Conservation (phyloP, 2,888 invertebrate species). For the Pandemis cinnamomeana region DNA sequence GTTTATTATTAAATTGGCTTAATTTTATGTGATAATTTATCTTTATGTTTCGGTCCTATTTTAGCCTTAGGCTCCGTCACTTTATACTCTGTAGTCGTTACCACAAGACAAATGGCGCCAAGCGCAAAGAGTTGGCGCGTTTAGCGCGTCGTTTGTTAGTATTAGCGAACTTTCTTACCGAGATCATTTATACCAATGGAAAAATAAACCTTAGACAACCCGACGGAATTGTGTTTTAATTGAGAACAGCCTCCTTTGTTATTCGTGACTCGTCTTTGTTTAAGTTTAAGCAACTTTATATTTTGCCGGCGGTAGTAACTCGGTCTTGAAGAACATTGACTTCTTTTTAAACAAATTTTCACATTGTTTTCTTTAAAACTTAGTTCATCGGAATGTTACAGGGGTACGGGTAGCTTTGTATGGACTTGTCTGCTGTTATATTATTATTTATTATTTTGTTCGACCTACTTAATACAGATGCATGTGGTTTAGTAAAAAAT, state of each 20-base stretch:
- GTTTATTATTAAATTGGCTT: background rate
- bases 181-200: constrained; percentile 70
- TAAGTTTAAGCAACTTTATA: constrained; percentile 41
- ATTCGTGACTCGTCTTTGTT: constrained; percentile 48
- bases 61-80: constrained; percentile 27
- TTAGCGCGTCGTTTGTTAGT: constrained; percentile 67
- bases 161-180: constrained; percentile 66
- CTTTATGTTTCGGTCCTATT: constrained; percentile 10
- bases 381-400: background rate
- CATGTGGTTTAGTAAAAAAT: no score
- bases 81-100: constrained; percentile 56
- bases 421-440: no score
- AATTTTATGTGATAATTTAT: constrained; percentile 5
- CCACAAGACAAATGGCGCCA: constrained; percentile 67
- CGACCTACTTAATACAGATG: no score
- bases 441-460: no score
- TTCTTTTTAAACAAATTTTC: background rate
- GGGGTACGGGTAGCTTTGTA: no score
- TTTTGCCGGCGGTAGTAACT: constrained; percentile 15
- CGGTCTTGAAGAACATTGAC: background rate
- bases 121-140: constrained; percentile 61
- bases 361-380: background rate
- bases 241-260: constrained; percentile 46
- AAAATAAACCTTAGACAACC: constrained; percentile 55
- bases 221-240: constrained; percentile 54